phyloP scores from a whole-genome alignment of 2,113 vertebrate genomes.

The Dipodomys merriami region DNA sequence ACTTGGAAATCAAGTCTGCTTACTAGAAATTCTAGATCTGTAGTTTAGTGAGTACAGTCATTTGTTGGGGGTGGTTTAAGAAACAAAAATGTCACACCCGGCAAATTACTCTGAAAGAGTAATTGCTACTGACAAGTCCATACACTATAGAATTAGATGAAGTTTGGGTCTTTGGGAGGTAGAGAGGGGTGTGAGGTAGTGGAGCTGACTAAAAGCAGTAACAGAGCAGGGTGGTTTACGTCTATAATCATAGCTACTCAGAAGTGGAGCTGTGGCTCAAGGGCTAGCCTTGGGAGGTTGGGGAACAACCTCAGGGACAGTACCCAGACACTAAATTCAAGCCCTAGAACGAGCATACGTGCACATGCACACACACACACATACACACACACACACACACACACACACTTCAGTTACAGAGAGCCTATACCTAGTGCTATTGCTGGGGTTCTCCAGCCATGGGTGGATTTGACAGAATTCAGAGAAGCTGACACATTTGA shows the following conservation, averaged over 20 bases:
- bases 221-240: no score
- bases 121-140: not conserved
- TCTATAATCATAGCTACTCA: no score
- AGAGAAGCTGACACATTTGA: not conserved
- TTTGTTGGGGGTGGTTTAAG: not conserved
- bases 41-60: not conserved
- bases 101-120: not conserved
- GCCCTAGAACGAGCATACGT: no score
- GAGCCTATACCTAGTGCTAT: not conserved
- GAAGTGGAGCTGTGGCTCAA: no score
- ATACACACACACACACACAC: no score
- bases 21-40: not conserved
- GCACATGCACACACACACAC: no score
- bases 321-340: no score
- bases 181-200: no score
- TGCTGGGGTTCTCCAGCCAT: not conserved
- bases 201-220: not conserved
- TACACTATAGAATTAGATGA: not conserved
- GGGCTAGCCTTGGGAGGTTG: no score
- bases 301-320: no score
- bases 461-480: not conserved
- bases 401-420: no score
- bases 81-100: not conserved
- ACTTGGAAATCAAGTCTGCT: not conserved
- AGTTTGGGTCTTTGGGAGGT: fast-evolving